Evolutionary conservation across 2,888 invertebrate species (phyloP), one percentile per base, ranked within the genome.

Genomic region (Seladonia tumulorum): DNA sequence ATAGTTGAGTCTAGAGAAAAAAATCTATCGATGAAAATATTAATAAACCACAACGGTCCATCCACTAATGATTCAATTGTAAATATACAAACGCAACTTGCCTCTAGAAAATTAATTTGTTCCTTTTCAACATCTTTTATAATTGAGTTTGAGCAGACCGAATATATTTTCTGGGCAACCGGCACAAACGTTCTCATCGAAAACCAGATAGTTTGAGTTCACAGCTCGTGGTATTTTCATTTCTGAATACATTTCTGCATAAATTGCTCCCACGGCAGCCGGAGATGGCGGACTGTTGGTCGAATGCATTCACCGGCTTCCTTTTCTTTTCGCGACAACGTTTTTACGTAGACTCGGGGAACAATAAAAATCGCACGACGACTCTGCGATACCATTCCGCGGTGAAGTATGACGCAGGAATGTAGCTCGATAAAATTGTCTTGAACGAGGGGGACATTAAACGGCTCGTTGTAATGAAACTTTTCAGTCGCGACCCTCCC

Each of bases 361-460:
- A 90, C 90, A 91, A 93, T 90, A 90, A 93, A 91, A 93, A 91
- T 90, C 84, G 81, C 84, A 60, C 82, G 81, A 74, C 22, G 22
- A 53, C 86, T 85, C 70, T 10, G 47, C 90, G 85, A 90, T 92
- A 92, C 91, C 90, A 88, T 88, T 89, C 86, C 89, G 89, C 53
- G 79, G 70, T 22, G 81, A 73, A 78, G 74, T 74, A 74, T 66
- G 81, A 87, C 82, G 73, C 63, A 85, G 89, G 76, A 88, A 90
- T 87, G 75, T 82, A 76, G 80, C 77, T 79, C 78, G 82, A 89
- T 89, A 79, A 89, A 90, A 88, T 87, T 83, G 82, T 82, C 84
- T 79, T 81, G 89, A 82, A 88, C 81, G 83, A 87, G 85, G 76
- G 78, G 66, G 49, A 63, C 60, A 82, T 87, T 88, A 81, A 85